Base-by-base conservation (phyloP, 2,888 invertebrate species). In the Drosophila melanosoma region DNA sequence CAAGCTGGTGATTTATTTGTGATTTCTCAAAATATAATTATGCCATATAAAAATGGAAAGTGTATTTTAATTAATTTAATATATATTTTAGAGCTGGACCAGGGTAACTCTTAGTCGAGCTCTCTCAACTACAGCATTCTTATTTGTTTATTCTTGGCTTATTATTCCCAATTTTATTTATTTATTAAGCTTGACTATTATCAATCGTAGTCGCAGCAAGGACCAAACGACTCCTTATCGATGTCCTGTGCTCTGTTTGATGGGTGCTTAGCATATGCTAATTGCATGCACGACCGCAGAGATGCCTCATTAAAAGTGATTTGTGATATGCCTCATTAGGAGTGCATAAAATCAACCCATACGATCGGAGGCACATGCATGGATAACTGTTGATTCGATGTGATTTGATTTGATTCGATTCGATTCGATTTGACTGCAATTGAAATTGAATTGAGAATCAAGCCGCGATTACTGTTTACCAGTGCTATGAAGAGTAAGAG, bases 281-380 rank as follows among this genome's bases (percentile, higher is more conserved):
- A 83, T 82, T 80, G 86, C 77, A 70, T 62, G 66, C 76, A 76
- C n/a, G 69, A 69, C 67, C 71, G 61, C 77, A 69, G 57, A 67
- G 81, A 69, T 66, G 82, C 71, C 82, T 87, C 83, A 87, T 83
- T 87, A 83, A 76, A 78, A 79, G 23, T 52, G 73, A 68, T 76
- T 76, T 73, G 57, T 79, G 87, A 83, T 83, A 87, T 80, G 86
- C 81, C 88, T 76, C 83, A 85, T 85, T 83, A 80, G 42, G 52
- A 64, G 72, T 53, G 51, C 69, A 77, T 59, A 45, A 57, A 40
- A 67, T 57, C 60, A 60, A 65, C 64, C 36, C 53, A 61, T 62
- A 52, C 40, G 40, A 51, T 17, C 45, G 38, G 32, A 23, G 48
- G 36, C 38, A n/a, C 56, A 57, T 63, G 53, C 59, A 63, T 53